Evolutionary conservation across 2,888 invertebrate species (phyloP).

Genomic region (Synergus japonicus): DNA sequence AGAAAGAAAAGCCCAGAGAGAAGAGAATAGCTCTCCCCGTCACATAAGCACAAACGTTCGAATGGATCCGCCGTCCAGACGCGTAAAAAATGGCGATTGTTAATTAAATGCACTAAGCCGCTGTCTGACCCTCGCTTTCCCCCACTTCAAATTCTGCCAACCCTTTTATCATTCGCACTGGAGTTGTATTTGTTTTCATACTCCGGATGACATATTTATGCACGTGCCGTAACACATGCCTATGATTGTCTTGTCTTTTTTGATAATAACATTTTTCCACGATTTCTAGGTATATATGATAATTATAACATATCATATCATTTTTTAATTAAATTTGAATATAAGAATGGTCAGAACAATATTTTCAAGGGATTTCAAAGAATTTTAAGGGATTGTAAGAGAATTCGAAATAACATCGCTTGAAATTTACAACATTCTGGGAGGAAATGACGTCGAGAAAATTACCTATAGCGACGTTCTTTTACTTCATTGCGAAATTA

Average conservation of each 20-base stretch:
- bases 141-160: conserved; percentile 46
- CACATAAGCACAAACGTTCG: conserved; percentile 11
- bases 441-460: neutral
- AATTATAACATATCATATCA: no score
- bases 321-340: no score
- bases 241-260: neutral
- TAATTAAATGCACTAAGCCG: conserved; percentile 70
- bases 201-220: conserved; percentile 59
- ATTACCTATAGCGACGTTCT: neutral
- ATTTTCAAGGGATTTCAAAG: no score
- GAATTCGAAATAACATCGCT: neutral
- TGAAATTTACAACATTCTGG: neutral
- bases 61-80: conserved; percentile 55
- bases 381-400: no score
- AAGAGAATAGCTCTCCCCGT: conserved; percentile 33
- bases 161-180: conserved; percentile 51
- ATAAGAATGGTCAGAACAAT: no score
- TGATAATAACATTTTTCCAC: conserved; percentile 26
- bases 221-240: conserved; percentile 40
- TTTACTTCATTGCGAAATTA: neutral
- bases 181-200: conserved; percentile 60
- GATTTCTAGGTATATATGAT: neutral
- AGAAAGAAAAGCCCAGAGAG: conserved; percentile 41
- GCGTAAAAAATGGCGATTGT: conserved; percentile 68
- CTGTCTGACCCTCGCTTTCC: conserved; percentile 33